phyloP scores from a whole-genome alignment of 2,113 vertebrate genomes.

The Leptobrachium leishanense region DNA sequence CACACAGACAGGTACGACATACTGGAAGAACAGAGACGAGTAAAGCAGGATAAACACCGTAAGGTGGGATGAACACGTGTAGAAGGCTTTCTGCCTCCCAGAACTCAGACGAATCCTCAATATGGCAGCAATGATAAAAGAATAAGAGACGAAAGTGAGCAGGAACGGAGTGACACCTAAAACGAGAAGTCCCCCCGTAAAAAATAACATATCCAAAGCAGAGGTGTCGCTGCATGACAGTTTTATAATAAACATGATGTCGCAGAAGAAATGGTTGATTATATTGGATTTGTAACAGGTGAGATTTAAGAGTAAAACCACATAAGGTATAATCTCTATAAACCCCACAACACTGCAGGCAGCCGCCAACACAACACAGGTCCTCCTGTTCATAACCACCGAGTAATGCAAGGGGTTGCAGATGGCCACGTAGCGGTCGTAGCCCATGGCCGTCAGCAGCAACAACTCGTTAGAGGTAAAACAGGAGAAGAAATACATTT shows the following conservation, averaged over 20 bases:
- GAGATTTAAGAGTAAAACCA: neutral
- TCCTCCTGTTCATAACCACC: neutral
- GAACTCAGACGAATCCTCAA: neutral
- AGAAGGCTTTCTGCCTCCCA: conserved; percentile 10
- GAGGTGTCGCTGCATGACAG: conserved; percentile 19
- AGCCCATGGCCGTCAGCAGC: conserved; percentile 15
- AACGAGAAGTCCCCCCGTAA: conserved; percentile 12
- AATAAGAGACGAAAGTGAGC: conserved; percentile 18
- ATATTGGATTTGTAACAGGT: conserved; percentile 9
- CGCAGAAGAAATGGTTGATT: conserved; percentile 35
- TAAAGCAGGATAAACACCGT: conserved; percentile 49
- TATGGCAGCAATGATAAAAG: conserved; percentile 7
- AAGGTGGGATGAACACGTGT: conserved; percentile 30
- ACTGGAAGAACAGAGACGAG: conserved; percentile 25
- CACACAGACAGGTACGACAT: conserved; percentile 9
- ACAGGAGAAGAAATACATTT: conserved; percentile 2
- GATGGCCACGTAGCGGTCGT: conserved; percentile 30
- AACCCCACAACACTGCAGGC: conserved; percentile 11
- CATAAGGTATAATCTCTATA: neutral
- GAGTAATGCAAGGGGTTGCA: conserved; percentile 13
- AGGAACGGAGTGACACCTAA: neutral
- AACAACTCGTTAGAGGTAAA: neutral
- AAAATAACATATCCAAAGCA: conserved; percentile 4
- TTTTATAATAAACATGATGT: conserved; percentile 5
- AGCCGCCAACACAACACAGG: neutral